Percentiles rank a stretch among this genome's conserved stretches.
Evolutionary conservation across 2,113 vertebrate species (phyloP).

Genomic region (Arenaria interpres): DNA sequence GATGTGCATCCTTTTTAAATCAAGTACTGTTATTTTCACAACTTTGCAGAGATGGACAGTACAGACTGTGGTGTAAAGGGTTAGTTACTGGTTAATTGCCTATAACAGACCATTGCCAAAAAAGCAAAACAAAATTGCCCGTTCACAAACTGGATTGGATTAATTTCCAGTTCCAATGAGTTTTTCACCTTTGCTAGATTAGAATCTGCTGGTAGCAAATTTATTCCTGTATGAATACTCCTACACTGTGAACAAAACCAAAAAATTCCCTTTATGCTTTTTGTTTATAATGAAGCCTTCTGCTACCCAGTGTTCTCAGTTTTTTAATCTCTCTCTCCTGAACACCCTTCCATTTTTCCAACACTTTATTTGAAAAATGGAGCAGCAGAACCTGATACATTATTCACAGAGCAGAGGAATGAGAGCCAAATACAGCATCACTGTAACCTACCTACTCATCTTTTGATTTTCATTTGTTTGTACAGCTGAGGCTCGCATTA

Average conservation of each 20-base stretch:
- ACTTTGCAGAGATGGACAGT: not conserved
- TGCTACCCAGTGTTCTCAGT: not conserved
- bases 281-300: not conserved
- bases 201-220: not conserved
- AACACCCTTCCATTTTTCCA: not conserved
- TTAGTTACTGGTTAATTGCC: not conserved
- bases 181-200: not conserved
- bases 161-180: not conserved
- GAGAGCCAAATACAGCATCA: not conserved
- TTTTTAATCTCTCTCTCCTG: not conserved
- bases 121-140: not conserved
- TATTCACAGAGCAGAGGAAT: not conserved
- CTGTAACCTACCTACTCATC: conserved; percentile 25
- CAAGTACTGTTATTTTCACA: not conserved
- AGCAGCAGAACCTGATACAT: not conserved
- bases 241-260: not conserved
- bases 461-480: conserved; percentile 53
- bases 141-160: not conserved
- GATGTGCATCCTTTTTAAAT: not conserved
- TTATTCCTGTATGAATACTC: not conserved
- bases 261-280: not conserved
- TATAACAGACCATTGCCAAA: not conserved
- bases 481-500: conserved; percentile 31
- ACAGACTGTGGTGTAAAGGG: not conserved
- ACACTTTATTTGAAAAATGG: not conserved